Evolutionary conservation across 2,113 vertebrate species (phyloP), one percentile per base, ranked within the genome.

Genomic region (Gorsachius goisagi): DNA sequence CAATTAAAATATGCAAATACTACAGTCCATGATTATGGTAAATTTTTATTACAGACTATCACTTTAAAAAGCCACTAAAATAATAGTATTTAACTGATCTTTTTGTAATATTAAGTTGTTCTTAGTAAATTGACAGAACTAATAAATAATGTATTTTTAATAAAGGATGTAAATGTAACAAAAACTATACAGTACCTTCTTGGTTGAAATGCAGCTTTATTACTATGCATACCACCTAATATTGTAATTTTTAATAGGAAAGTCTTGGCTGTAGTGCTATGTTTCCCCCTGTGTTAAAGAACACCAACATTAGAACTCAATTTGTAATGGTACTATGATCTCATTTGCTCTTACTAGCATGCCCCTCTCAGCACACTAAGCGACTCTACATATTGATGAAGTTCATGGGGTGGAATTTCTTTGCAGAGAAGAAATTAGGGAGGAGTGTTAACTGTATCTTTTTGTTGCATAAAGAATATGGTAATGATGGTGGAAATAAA

Each of bases 261-360:
- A 89, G 50, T 76, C 62, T 63, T 71, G 45, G 74, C 45, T 87
- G 22, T 32, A 80, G 23, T 32, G 35, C 22, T 84, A 23, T 12
- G 1, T 83, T 95, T 95, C 75, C 39, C 85, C 93, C 84, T 90
- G 71, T 90, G 93, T 53, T 85, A 88, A 95, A 33, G 7, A 95
- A 92, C 52, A 78, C 6, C 86, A 86, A 74, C 84, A 86, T 89
- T 84, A 92, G 69, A 90, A 55, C 52, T 85, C 92, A 95, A 80
- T 92, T 91, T 89, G 52, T 50, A 92, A 39, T 62, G 88, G 96
- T 90, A 92, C 32, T 49, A 74, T 60, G 85, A 93, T 72, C 89
- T 92, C 56, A 75, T 35, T 86, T 95, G 52, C 26, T 93, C 82
- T 91, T 96, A 64, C 74, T 95, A 41, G 53, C 49, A 55, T 74